Evolutionary conservation across 2,797 vertebrate genomes (phyloP).

Genomic region (Neostethus bicornis): DNA sequence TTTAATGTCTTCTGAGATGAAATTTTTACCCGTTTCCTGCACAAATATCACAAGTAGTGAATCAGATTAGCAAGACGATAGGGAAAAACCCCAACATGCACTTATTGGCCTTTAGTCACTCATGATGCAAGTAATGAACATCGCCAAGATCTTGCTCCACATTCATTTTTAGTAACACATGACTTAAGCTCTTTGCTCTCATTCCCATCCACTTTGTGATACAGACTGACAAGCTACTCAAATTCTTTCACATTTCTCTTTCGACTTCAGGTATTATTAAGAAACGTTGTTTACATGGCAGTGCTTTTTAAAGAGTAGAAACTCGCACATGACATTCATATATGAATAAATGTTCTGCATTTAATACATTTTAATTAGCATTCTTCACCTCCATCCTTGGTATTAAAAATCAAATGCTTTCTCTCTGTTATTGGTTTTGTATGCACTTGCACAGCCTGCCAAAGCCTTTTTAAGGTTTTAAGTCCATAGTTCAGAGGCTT

Average conservation of each 20-base stretch:
- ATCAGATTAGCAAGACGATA: slow-evolving; percentile 4
- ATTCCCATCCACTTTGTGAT: neutral
- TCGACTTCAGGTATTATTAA: neutral
- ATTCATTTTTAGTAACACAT: neutral
- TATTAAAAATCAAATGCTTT: too few relatives aligned
- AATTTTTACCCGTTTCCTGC: slow-evolving; percentile 8
- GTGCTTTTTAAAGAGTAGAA: too few relatives aligned
- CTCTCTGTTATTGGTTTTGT: too few relatives aligned
- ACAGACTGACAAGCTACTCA: neutral
- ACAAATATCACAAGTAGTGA: slow-evolving; percentile 3
- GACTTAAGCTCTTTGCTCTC: neutral
- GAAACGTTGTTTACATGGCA: neutral
- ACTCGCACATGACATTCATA: too few relatives aligned
- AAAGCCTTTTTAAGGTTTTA: too few relatives aligned
- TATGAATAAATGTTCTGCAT: too few relatives aligned
- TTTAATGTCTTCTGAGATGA: slow-evolving; percentile 10
- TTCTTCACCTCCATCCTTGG: too few relatives aligned
- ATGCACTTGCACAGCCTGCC: too few relatives aligned
- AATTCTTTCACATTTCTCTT: neutral
- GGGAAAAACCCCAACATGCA: neutral
- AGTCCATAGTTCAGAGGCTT: too few relatives aligned
- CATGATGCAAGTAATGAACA: too few relatives aligned
- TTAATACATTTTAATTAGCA: too few relatives aligned
- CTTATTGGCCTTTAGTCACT: neutral
- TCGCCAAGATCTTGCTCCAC: neutral